These are phyloP conservation scores for Echinops telfairi DNA, from an alignment of 2,113 vertebrate genomes.

Conservation along the genomic window DNA sequence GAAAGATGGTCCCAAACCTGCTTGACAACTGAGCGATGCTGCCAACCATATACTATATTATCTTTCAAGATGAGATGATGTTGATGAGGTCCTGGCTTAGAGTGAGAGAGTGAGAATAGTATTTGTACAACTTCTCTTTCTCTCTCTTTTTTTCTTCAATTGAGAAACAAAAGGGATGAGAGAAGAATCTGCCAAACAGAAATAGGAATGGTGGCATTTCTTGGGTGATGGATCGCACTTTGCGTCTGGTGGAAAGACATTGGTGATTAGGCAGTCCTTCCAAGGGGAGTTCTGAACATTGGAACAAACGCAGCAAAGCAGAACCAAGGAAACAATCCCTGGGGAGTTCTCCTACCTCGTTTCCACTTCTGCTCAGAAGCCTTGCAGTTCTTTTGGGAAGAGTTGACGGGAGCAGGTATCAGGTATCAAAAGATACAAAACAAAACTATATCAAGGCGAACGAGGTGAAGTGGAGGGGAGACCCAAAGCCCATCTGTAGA, in stretches of 20 bases:
- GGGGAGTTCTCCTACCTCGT: not conserved
- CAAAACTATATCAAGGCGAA: too few species aligned
- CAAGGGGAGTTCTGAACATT: not conserved
- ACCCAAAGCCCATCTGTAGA: too few species aligned
- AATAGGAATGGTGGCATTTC: not conserved
- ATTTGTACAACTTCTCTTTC: not conserved
- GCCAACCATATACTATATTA: accelerated
- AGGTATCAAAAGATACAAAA: too few species aligned
- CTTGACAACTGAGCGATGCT: not conserved
- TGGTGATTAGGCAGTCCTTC: not conserved
- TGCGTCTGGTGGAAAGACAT: not conserved
- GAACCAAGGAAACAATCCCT: not conserved
- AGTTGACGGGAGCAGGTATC: too few species aligned
- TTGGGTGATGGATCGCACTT: not conserved
- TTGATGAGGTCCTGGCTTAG: too few species aligned
- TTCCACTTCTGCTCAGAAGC: not conserved
- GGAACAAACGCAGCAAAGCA: not conserved
- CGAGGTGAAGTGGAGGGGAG: too few species aligned
- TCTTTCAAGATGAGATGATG: not conserved
- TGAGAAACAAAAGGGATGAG: not conserved
- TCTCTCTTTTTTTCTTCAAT: constrained; percentile 4
- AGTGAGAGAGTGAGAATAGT: not conserved
- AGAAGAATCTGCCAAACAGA: not conserved
- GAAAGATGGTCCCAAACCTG: not conserved
- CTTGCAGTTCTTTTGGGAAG: not conserved